Percentiles rank a stretch among this genome's conserved stretches.
Conservation (phyloP, 2,888 invertebrate genomes). For the Creontiades dilutus region DNA sequence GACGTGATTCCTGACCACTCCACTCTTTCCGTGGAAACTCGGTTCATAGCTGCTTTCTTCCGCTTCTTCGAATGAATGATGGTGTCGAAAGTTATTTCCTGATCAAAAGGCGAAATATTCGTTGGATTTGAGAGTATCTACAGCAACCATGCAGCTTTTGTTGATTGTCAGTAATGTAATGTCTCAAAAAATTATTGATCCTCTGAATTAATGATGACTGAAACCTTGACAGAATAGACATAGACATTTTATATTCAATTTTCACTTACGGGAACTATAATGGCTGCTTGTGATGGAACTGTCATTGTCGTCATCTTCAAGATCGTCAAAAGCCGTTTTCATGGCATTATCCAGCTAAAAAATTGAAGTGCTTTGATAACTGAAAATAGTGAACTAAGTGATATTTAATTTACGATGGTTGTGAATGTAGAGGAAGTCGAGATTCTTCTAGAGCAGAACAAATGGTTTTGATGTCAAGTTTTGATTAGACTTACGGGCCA, state of each 20-base stretch:
- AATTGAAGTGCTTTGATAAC: neutral
- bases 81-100: conserved; percentile 39
- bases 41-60: conserved; percentile 47
- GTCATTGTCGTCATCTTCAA: conserved; percentile 73
- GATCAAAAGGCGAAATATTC: neutral
- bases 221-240: no score
- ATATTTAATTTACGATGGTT: no score
- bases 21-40: conserved; percentile 8
- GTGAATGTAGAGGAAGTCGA: no score
- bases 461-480: no score
- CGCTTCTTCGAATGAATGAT: conserved; percentile 42
- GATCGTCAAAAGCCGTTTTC: conserved; percentile 74
- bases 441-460: no score
- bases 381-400: no score
- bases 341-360: conserved; percentile 72
- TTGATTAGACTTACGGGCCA: no score
- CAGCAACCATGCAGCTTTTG: no score
- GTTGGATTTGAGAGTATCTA: neutral
- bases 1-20: neutral
- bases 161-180: no score
- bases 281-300: conserved; percentile 73
- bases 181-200: no score
- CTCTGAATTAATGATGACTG: no score
- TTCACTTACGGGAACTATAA: conserved; percentile 62
- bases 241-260: no score